Evolutionary conservation across 30 jellyfish, hydroid and myxozoan species (phyloP).

Genomic region (Aurelia sp.): DNA sequence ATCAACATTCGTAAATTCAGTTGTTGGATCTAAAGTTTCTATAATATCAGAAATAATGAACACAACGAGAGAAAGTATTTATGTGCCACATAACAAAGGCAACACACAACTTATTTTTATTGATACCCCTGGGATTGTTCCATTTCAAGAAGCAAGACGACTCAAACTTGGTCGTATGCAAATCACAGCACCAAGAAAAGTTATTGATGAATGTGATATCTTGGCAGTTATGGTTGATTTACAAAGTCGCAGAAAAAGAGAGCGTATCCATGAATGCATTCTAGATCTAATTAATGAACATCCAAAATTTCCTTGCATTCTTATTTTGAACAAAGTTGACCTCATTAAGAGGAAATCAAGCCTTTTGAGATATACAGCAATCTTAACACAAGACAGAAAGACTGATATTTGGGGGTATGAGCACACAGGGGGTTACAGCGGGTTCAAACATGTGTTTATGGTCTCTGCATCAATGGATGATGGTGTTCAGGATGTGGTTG

Average conservation of each 20-base stretch:
- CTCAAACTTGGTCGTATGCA: constrained; percentile 87
- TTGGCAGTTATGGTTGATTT: constrained; percentile 87
- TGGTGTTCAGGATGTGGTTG: constrained; percentile 79
- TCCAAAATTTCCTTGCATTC: constrained; percentile 68
- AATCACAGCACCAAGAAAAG: constrained; percentile 81
- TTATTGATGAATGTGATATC: constrained; percentile 74
- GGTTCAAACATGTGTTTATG: constrained; percentile 77
- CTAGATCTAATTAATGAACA: constrained; percentile 67
- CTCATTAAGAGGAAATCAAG: constrained; percentile 62
- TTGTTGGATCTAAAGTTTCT: constrained; percentile 81
- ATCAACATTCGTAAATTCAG: constrained; percentile 82
- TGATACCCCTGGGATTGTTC: constrained; percentile 97
- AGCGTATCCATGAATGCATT: constrained; percentile 77
- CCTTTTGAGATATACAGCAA: constrained; percentile 52
- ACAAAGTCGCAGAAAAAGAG: constrained; percentile 68
- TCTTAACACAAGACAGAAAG: constrained; percentile 71
- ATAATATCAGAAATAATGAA: constrained; percentile 79
- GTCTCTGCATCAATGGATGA: constrained; percentile 86
- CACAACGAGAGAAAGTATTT: constrained; percentile 85
- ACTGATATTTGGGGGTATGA: constrained; percentile 89
- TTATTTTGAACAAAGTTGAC: constrained; percentile 87
- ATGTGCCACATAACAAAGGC: constrained; percentile 69
- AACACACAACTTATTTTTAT: constrained; percentile 81
- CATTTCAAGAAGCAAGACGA: constrained; percentile 83
- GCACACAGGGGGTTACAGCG: constrained; percentile 83